phyloP scores from a whole-genome alignment of 2,888 invertebrate genomes.

The Globia sparganii region DNA sequence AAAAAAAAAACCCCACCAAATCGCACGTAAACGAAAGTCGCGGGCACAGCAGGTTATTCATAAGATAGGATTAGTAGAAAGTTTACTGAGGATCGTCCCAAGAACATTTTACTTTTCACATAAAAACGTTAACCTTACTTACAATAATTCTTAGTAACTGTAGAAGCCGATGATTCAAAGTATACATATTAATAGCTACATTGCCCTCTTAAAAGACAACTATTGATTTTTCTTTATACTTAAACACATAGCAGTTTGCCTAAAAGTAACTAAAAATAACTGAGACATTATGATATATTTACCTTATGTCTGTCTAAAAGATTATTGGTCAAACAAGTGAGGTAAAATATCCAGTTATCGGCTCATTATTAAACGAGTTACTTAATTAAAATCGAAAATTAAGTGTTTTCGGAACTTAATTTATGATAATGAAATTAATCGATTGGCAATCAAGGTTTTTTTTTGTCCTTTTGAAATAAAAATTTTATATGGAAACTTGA shows the following conservation, averaged over 20 bases:
- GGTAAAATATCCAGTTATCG: slow-evolving; percentile 50
- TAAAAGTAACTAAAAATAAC: slow-evolving; percentile 32
- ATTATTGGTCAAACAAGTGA: slow-evolving; percentile 45
- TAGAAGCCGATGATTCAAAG: background rate
- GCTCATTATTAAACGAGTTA: slow-evolving; percentile 23
- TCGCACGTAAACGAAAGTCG: too few relatives aligned
- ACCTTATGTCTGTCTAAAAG: slow-evolving; percentile 34
- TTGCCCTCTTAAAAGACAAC: slow-evolving; percentile 8
- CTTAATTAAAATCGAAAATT: slow-evolving; percentile 58
- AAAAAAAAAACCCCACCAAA: too few relatives aligned
- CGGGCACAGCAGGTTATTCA: too few relatives aligned
- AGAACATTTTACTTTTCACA: too few relatives aligned
- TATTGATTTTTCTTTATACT: background rate
- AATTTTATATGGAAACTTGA: slow-evolving; percentile 2
- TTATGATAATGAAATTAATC: slow-evolving; percentile 63
- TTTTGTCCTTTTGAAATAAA: background rate
- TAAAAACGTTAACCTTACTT: background rate
- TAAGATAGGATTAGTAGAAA: too few relatives aligned
- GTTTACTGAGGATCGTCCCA: too few relatives aligned
- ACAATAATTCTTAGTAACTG: background rate
- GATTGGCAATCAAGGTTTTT: slow-evolving; percentile 22
- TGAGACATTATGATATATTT: slow-evolving; percentile 40
- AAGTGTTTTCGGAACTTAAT: slow-evolving; percentile 45
- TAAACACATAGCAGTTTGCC: background rate
- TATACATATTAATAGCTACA: slow-evolving; percentile 1